A percentile compares a stretch with the other conserved stretches of the same genome.
phyloP scores from a whole-genome alignment of 2,888 invertebrate species.

The Morpho achilles region DNA sequence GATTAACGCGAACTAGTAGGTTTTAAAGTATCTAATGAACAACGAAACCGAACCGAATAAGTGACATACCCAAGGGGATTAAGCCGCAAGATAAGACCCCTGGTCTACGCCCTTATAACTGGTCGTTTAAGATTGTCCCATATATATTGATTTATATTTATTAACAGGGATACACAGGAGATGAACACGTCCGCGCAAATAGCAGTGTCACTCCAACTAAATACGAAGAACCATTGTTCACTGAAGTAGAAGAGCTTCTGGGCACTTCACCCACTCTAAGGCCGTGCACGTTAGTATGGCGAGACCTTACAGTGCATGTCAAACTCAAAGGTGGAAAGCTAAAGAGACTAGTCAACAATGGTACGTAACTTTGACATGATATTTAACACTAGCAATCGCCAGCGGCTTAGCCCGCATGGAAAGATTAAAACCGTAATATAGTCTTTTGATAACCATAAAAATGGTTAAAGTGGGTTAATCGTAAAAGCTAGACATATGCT shows the following conservation, averaged over 20 bases:
- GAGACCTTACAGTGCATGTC: slow-evolving; percentile 87
- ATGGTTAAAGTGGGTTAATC: too few relatives aligned
- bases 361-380: slow-evolving; percentile 57
- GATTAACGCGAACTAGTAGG: too few relatives aligned
- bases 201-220: slow-evolving; percentile 36
- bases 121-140: too few relatives aligned
- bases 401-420: too few relatives aligned
- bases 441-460: too few relatives aligned
- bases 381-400: not conserved
- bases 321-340: slow-evolving; percentile 66
- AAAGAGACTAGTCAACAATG: slow-evolving; percentile 88
- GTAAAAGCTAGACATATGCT: too few relatives aligned
- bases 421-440: too few relatives aligned
- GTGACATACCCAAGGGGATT: too few relatives aligned
- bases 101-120: too few relatives aligned
- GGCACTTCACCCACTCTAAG: slow-evolving; percentile 77
- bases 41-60: too few relatives aligned
- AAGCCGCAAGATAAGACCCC: too few relatives aligned
- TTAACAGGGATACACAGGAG: slow-evolving; percentile 43
- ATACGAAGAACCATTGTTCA: slow-evolving; percentile 45
- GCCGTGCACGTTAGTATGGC: slow-evolving; percentile 88
- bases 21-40: not conserved
- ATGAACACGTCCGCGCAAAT: slow-evolving; percentile 38
- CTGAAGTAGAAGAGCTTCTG: slow-evolving; percentile 67
- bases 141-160: not conserved